phyloP scores from a whole-genome alignment of 2,113 vertebrate species.

The Leiothrix lutea region DNA sequence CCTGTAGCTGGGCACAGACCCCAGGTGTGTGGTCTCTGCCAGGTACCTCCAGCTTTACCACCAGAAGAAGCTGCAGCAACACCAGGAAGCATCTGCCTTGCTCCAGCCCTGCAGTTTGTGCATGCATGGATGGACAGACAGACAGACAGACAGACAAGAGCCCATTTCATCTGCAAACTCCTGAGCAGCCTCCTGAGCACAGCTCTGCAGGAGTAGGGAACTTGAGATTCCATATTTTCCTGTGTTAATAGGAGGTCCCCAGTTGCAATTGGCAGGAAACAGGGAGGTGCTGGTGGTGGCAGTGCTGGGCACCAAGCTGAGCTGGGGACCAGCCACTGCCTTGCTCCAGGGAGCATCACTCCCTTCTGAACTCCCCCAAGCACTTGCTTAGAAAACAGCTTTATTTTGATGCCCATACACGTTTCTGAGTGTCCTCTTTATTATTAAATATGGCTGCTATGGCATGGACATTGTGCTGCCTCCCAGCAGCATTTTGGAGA shows the following conservation, averaged over 20 bases:
- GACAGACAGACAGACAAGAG: neutral
- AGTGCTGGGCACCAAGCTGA: neutral
- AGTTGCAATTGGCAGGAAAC: neutral
- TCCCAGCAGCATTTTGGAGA: neutral
- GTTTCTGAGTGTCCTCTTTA: neutral
- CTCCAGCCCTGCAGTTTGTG: neutral
- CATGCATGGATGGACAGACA: rapidly evolving
- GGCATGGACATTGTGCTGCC: neutral
- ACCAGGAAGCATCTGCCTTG: neutral
- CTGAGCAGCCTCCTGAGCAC: neutral
- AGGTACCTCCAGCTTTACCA: neutral
- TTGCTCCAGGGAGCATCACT: neutral
- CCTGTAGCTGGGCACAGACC: neutral
- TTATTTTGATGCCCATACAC: rapidly evolving
- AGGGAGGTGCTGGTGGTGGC: rapidly evolving
- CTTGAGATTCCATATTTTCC: neutral
- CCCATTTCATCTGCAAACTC: neutral
- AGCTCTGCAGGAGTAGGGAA: neutral
- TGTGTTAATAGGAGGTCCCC: neutral
- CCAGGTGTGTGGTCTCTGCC: neutral
- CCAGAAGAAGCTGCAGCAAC: neutral
- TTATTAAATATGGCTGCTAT: neutral
- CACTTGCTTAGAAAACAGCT: neutral
- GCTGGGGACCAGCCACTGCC: neutral
- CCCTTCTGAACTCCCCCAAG: neutral